Percentiles rank a stretch among this genome's conserved stretches.
Evolutionary conservation across 1,140 invertebrate species (phyloP).

Genomic region (Drosophila chauvacae): DNA sequence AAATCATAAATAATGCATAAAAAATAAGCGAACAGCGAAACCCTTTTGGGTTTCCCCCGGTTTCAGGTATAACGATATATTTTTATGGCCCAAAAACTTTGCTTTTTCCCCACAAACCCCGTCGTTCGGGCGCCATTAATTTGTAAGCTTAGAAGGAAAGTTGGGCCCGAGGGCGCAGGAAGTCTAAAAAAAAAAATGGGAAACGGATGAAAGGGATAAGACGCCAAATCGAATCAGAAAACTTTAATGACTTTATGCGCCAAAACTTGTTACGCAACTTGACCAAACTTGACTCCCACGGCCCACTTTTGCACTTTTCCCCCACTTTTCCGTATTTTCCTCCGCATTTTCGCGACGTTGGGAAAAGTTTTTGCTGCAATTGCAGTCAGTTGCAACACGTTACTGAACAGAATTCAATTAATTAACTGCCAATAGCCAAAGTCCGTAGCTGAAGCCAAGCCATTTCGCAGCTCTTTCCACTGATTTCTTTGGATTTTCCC

Average conservation of each 20-base stretch:
- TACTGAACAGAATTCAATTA: conserved; percentile 70
- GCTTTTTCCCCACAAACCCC: background rate
- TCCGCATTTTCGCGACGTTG: background rate
- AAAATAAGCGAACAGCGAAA: conserved; percentile 29
- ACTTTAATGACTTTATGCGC: conserved; percentile 80
- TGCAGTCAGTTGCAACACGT: conserved; percentile 38
- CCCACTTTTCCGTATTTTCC: background rate
- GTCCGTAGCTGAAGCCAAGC: background rate
- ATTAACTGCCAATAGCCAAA: conserved; percentile 70
- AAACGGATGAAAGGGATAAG: conserved; percentile 26
- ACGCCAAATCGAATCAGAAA: conserved; percentile 66
- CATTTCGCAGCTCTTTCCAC: conserved; percentile 12
- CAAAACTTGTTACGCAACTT: conserved; percentile 62
- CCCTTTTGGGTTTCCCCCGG: background rate
- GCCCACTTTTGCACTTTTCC: conserved; percentile 14
- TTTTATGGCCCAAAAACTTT: conserved; percentile 33
- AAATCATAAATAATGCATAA: conserved; percentile 50
- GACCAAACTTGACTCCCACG: conserved; percentile 30
- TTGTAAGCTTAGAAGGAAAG: conserved; percentile 48
- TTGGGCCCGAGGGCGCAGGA: background rate
- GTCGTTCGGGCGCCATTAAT: conserved; percentile 50
- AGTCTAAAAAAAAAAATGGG: conserved; percentile 12
- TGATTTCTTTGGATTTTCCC: conserved; percentile 2
- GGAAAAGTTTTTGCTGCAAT: conserved; percentile 32
- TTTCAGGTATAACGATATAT: conserved; percentile 23